phyloP scores from a whole-genome alignment of 2,113 vertebrate genomes.

The Petrocephalus microphthalmus region DNA sequence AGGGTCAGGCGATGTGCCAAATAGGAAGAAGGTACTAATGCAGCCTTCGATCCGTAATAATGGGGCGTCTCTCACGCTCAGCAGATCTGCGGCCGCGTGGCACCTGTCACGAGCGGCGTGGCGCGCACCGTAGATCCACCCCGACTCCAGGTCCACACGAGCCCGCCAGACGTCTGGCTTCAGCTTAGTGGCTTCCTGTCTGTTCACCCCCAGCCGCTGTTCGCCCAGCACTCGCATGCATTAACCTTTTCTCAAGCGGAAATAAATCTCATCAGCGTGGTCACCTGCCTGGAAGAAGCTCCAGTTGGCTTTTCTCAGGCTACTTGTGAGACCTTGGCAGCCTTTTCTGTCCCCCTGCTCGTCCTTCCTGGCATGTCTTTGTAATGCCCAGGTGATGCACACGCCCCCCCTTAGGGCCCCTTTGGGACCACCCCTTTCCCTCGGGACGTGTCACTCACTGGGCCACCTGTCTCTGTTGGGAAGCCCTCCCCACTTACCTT shows the following conservation, averaged over 20 bases:
- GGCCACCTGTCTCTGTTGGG: neutral
- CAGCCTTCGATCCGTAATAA: neutral
- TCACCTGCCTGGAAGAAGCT: neutral
- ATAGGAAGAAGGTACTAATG: neutral
- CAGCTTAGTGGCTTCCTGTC: neutral
- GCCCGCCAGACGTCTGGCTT: neutral
- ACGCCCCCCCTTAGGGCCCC: neutral
- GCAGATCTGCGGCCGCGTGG: neutral
- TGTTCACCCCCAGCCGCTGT: neutral
- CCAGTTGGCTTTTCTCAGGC: neutral
- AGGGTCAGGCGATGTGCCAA: neutral
- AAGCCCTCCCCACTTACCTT: neutral
- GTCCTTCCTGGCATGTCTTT: neutral
- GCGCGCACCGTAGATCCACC: neutral
- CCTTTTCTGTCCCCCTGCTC: neutral
- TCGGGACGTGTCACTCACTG: neutral
- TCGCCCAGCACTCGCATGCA: neutral
- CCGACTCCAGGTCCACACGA: neutral
- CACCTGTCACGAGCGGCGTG: neutral
- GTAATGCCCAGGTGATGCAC: neutral
- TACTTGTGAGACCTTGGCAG: neutral
- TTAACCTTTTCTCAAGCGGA: slow-evolving; percentile 10
- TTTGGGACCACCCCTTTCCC: neutral
- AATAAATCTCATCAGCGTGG: neutral
- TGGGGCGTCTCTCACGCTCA: neutral